Evolutionary conservation across 2,797 vertebrate genomes (phyloP), one percentile per base, ranked within the genome.

Genomic region (Sebastes ruberrimus): DNA sequence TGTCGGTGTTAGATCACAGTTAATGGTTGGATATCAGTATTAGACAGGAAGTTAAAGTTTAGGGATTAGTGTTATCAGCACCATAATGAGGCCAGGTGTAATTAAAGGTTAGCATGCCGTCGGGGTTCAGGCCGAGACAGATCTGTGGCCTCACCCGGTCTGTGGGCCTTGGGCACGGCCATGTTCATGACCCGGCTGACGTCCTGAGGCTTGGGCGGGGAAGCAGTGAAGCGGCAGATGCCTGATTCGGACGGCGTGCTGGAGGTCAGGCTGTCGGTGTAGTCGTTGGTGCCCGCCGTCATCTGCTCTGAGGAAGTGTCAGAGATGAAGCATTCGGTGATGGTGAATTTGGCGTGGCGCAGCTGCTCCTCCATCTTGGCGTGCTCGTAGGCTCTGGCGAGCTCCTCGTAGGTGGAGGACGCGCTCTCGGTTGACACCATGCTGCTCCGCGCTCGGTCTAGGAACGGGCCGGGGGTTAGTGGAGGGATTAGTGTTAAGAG

Each of bases 381-480:
- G 0, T 99, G 98, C 82, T 99, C 98, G 0, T 99, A 99, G n/a
- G 98, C 98, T 80, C 98, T 95, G 2, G 98, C 98, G 79, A 99
- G 95, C 92, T 99, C 98, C 95, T 99, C 98, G 0, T 99, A 99
- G 0, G 98, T 99, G 81, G 98, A 99, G 70, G 98, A 99, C 80
- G 98, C 98, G 86, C 98, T 99, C 95, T 99, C 98, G 22, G 98
- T 99, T 60, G 98, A 99, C 91, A 99, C 98, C 98, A 99, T 99
- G 88, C 98, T 99, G 96, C 98, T 99, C 79, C 98, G 95, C 0
- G 98, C 98, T 80, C 98, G 96, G 92, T 99, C 98, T 99, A 74
- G 35, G 82, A n/a, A 56, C 0, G 82, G 62, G 59, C 27, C 38
- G 13, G 67, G 69, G 49, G 90, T 90, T 88, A 89, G 86, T 68